phyloP scores from a whole-genome alignment of 2,888 invertebrate species.

The Petrolisthes cinctipes region DNA sequence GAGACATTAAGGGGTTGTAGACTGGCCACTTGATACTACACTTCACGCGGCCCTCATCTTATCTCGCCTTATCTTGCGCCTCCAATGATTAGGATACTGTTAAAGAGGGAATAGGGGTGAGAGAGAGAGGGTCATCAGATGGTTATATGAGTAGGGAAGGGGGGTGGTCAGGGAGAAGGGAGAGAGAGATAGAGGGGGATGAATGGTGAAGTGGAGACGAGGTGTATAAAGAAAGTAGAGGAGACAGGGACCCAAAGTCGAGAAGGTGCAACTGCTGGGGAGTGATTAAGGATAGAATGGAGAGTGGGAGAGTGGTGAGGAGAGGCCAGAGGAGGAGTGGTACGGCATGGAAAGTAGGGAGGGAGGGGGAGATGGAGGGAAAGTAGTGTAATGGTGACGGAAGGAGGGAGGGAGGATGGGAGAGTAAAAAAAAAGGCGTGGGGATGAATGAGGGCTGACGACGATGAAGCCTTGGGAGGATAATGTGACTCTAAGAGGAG shows the following conservation, averaged over 20 bases:
- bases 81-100: too few relatives aligned
- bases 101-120: not conserved
- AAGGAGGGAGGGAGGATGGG: constrained; percentile 1
- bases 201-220: not conserved
- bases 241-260: not conserved
- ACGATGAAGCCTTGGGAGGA: not conserved
- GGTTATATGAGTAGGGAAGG: not conserved
- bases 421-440: not conserved
- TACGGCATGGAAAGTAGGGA: not conserved
- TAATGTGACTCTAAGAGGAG: not conserved
- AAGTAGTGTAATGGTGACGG: not conserved
- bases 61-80: too few relatives aligned
- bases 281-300: not conserved
- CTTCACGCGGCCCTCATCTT: too few relatives aligned
- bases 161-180: not conserved
- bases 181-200: constrained; percentile 6
- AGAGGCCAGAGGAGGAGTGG: not conserved
- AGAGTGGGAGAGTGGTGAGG: not conserved
- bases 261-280: not conserved
- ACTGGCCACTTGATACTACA: too few relatives aligned
- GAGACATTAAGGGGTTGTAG: too few relatives aligned
- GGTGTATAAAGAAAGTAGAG: not conserved
- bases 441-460: not conserved
- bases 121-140: not conserved
- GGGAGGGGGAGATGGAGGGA: not conserved